These are phyloP conservation scores for Geophilus truncorum DNA, from an alignment of 2,888 invertebrate species.

Conservation along the genomic window DNA sequence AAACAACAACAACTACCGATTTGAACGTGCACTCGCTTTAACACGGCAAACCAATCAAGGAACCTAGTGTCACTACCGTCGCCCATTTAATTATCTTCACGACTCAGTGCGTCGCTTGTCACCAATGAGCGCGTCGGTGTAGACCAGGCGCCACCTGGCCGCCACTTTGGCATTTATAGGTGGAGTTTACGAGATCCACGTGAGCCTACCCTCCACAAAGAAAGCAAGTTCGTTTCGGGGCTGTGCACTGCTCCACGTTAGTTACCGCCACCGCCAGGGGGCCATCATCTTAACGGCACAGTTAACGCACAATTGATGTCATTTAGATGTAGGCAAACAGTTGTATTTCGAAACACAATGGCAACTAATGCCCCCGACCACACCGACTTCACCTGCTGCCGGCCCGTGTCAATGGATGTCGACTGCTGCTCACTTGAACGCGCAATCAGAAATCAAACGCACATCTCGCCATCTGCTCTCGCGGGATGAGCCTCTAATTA, in stretches of 20 bases:
- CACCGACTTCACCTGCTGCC: conserved; percentile 2
- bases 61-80: background rate
- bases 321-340: conserved; percentile 10
- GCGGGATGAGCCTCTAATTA: background rate
- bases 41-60: background rate
- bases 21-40: background rate
- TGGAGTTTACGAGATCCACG: conserved; percentile 1
- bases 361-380: background rate
- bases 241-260: background rate
- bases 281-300: conserved; percentile 4
- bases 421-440: background rate
- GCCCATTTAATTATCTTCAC: conserved; percentile 5
- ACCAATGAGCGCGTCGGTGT: background rate
- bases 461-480: background rate
- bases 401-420: background rate
- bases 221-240: background rate
- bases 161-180: conserved; percentile 5
- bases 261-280: conserved; percentile 5
- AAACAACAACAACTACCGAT: background rate
- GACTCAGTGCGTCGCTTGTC: background rate
- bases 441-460: background rate
- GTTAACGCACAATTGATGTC: conserved; percentile 5
- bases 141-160: background rate
- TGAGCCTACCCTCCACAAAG: background rate
- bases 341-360: conserved; percentile 4